These are phyloP conservation scores for Platycheirus rosarum DNA, from an alignment of 2,888 invertebrate species.

Conservation along the genomic window DNA sequence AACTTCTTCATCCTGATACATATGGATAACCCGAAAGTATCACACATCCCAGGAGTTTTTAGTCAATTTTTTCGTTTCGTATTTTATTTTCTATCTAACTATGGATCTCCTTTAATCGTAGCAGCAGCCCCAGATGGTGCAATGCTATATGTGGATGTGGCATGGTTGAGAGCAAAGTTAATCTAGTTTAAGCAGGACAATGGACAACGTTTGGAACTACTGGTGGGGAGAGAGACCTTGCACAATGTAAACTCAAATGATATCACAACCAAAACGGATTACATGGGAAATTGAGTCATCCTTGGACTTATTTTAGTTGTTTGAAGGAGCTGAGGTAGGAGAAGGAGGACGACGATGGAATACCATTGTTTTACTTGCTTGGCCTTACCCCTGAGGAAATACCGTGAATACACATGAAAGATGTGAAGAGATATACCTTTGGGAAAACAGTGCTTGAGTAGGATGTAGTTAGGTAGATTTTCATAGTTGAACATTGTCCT, in stretches of 20 bases:
- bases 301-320: conserved; percentile 38
- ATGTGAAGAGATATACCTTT: not conserved
- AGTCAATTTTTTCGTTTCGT: not conserved
- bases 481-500: conserved; percentile 25
- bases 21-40: conserved; percentile 19
- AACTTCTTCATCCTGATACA: conserved; percentile 3
- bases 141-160: conserved; percentile 44
- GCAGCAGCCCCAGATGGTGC: conserved; percentile 45
- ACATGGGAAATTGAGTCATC: conserved; percentile 72
- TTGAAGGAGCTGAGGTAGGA: not conserved
- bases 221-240: conserved; percentile 27
- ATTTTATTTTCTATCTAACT: not conserved
- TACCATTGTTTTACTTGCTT: conserved; percentile 57
- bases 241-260: conserved; percentile 68
- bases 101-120: conserved; percentile 34
- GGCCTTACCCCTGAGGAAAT: conserved; percentile 23
- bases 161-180: conserved; percentile 32
- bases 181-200: conserved; percentile 55
- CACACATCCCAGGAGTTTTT: conserved; percentile 20
- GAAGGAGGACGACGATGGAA: conserved; percentile 39
- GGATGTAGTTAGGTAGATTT: conserved; percentile 18
- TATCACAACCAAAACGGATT: conserved; percentile 69
- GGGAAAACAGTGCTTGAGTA: not conserved
- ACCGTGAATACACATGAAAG: conserved; percentile 9
- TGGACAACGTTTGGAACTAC: conserved; percentile 4